Evolutionary conservation across 2,113 vertebrate genomes (phyloP).

Genomic region (Erpornis zantholeuca): DNA sequence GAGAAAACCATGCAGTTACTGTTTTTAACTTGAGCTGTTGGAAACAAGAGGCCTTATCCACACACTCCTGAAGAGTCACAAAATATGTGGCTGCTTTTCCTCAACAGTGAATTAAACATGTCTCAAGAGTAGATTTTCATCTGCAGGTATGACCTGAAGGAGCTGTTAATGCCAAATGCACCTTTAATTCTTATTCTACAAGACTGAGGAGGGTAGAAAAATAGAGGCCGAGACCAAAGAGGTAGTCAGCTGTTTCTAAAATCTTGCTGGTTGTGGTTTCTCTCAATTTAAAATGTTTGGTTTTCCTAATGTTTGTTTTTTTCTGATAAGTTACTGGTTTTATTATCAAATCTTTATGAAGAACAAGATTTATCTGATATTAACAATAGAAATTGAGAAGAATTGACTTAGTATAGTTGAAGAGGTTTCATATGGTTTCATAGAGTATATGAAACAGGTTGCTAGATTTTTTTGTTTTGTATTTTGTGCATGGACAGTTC

Average conservation of each 20-base stretch:
- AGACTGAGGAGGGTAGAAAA: neutral
- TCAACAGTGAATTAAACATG: neutral
- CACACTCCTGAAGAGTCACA: neutral
- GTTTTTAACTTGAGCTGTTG: neutral
- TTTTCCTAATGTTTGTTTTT: neutral
- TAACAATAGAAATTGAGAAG: neutral
- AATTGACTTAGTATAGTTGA: neutral
- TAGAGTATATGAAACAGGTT: neutral
- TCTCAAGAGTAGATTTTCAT: conserved; percentile 1
- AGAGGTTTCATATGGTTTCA: neutral
- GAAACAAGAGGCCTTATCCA: neutral
- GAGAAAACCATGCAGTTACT: neutral
- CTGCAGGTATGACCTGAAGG: neutral
- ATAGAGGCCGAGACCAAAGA: neutral
- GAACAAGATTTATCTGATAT: neutral
- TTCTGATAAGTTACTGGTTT: neutral
- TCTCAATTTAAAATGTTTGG: neutral
- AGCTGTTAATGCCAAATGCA: neutral
- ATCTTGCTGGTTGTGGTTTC: neutral
- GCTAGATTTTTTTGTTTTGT: neutral
- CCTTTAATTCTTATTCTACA: neutral
- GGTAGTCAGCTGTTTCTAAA: neutral
- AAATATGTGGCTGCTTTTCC: neutral
- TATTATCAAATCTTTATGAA: neutral
- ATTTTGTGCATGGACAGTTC: neutral